These are phyloP conservation scores for Pagetopsis macropterus DNA, from an alignment of 2,797 vertebrate species.

Conservation along the genomic window DNA sequence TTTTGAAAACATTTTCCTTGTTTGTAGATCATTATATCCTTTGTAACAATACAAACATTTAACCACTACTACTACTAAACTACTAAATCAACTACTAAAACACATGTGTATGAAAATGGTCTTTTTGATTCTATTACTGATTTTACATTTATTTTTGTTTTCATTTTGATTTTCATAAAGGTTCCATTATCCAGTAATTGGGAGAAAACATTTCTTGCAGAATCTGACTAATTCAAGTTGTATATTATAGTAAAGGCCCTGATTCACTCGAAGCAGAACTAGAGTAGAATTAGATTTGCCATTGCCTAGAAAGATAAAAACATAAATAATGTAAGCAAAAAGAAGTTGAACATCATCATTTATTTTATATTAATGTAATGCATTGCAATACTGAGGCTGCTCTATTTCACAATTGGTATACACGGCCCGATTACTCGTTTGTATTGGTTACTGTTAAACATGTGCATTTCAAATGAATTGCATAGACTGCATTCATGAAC, in stretches of 20 bases:
- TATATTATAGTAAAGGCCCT: slow-evolving; percentile 3
- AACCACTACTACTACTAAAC: neutral
- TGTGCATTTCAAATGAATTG: slow-evolving; percentile 17
- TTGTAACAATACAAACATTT: neutral
- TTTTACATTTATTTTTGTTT: no score
- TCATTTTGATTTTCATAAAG: no score
- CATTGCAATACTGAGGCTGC: slow-evolving; percentile 33
- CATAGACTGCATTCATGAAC: slow-evolving; percentile 23
- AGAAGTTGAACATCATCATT: slow-evolving; percentile 33
- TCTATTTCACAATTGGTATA: slow-evolving; percentile 46
- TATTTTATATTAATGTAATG: slow-evolving; percentile 42
- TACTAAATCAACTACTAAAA: neutral
- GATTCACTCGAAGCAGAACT: slow-evolving; percentile 16
- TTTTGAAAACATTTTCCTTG: neutral
- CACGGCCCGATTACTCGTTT: slow-evolving; percentile 27
- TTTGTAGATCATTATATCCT: neutral
- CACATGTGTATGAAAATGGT: neutral
- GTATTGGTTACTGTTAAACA: slow-evolving; percentile 45
- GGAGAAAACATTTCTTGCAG: no score
- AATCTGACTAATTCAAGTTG: neutral
- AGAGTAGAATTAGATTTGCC: neutral
- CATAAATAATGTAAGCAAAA: slow-evolving; percentile 30
- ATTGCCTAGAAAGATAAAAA: neutral
- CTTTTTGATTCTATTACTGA: neutral
- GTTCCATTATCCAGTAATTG: no score